Conservation (phyloP, 2,888 invertebrate genomes). For the Zonitis immaculata region DNA sequence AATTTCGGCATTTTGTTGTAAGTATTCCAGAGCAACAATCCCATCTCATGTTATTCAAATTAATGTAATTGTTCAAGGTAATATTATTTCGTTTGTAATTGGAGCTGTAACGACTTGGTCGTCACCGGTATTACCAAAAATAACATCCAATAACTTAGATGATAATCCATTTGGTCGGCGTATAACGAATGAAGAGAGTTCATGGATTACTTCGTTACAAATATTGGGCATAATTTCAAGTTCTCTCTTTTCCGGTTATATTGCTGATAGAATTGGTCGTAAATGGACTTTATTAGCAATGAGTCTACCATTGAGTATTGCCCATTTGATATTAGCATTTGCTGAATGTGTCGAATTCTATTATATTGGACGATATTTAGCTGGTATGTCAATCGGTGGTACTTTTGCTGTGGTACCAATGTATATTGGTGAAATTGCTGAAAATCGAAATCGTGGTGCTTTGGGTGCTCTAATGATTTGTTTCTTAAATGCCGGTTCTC, state of each 20-base stretch:
- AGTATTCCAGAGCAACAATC: too few relatives aligned
- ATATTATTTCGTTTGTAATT: slow-evolving; percentile 45
- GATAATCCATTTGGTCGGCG: slow-evolving; percentile 38
- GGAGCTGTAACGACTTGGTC: slow-evolving; percentile 50
- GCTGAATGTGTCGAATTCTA: slow-evolving; percentile 23
- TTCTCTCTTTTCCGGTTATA: slow-evolving; percentile 62
- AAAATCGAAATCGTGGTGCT: slow-evolving; percentile 71
- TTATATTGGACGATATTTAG: slow-evolving; percentile 55
- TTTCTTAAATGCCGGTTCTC: slow-evolving; percentile 64
- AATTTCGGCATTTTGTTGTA: not conserved
- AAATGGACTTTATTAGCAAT: slow-evolving; percentile 62
- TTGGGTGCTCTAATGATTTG: slow-evolving; percentile 63
- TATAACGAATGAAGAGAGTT: slow-evolving; percentile 43
- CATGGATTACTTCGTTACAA: slow-evolving; percentile 52
- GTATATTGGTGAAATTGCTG: slow-evolving; percentile 81
- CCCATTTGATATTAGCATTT: slow-evolving; percentile 26
- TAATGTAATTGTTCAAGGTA: too few relatives aligned
- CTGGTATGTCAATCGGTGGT: slow-evolving; percentile 63
- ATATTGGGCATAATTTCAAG: slow-evolving; percentile 53
- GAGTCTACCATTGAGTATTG: slow-evolving; percentile 60
- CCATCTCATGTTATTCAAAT: not conserved
- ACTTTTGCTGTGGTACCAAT: slow-evolving; percentile 71
- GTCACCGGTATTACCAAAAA: slow-evolving; percentile 29
- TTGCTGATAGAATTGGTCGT: slow-evolving; percentile 61
- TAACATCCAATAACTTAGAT: slow-evolving; percentile 15